phyloP scores from a whole-genome alignment of 2,113 vertebrate genomes.

The Nymphicus hollandicus region DNA sequence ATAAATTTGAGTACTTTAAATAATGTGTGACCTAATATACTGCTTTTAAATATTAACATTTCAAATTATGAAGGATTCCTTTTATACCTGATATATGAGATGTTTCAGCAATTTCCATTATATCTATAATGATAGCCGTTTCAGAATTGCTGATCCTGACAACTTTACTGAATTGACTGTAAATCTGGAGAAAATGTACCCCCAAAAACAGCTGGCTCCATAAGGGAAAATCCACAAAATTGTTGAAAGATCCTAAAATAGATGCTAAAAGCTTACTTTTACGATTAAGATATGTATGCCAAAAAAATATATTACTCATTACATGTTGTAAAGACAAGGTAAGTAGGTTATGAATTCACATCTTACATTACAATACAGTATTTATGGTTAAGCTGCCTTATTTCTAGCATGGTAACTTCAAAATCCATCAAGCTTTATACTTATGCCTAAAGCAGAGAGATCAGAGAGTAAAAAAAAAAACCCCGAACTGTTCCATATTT shows the following conservation, averaged over 20 bases:
- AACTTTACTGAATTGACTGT: neutral
- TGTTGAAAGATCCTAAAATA: neutral
- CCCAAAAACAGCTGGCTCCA: neutral
- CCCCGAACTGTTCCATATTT: neutral
- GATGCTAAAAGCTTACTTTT: neutral
- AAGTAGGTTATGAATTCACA: slow-evolving; percentile 16
- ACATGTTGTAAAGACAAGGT: neutral
- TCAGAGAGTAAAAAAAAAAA: neutral
- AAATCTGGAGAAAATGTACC: slow-evolving; percentile 1
- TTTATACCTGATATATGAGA: neutral
- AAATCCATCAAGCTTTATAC: neutral
- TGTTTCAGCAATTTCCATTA: neutral
- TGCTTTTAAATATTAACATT: slow-evolving; percentile 38
- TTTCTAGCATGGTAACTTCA: neutral
- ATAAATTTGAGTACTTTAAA: slow-evolving; percentile 15
- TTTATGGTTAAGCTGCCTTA: neutral
- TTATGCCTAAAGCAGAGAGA: neutral
- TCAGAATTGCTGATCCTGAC: neutral
- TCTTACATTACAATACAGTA: neutral
- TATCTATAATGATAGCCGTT: neutral
- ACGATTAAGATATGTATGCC: neutral
- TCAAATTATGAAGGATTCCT: neutral
- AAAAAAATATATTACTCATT: neutral
- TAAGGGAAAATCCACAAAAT: neutral
- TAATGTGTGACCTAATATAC: neutral